A percentile compares a stretch with the other conserved stretches of the same genome.
These are phyloP conservation scores for Ursus arctos DNA, from an alignment of 2,113 vertebrate genomes.

Conservation along the genomic window DNA sequence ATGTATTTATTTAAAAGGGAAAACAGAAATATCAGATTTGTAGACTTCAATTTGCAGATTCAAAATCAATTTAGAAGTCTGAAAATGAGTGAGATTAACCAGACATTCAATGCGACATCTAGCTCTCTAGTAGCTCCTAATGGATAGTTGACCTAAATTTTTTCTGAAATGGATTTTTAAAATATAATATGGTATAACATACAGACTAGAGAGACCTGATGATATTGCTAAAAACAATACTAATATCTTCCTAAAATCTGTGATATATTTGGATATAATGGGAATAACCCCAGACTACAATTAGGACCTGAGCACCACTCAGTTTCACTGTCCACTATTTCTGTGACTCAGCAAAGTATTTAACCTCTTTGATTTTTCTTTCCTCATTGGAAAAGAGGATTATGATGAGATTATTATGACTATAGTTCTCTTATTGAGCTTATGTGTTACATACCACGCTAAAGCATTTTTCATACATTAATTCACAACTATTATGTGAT, in stretches of 20 bases:
- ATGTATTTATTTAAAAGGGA: neutral
- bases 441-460: neutral
- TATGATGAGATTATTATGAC: constrained; percentile 12
- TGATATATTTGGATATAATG: neutral
- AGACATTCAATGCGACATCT: neutral
- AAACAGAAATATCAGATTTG: neutral
- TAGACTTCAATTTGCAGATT: neutral
- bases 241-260: neutral
- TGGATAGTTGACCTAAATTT: neutral
- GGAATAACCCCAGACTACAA: neutral
- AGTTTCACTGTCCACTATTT: constrained; percentile 3
- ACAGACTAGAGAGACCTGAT: neutral
- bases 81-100: constrained; percentile 18
- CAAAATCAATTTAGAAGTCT: constrained; percentile 48
- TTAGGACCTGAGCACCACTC: neutral
- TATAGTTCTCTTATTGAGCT: neutral
- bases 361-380: neutral
- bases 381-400: constrained; percentile 3
- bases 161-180: neutral
- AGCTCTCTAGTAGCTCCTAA: neutral
- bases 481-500: constrained; percentile 12
- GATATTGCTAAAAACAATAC: neutral
- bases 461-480: constrained; percentile 38
- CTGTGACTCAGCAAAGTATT: neutral
- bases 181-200: neutral